Conservation (phyloP, 2,797 vertebrate species). For the Pteropus rufus region DNA sequence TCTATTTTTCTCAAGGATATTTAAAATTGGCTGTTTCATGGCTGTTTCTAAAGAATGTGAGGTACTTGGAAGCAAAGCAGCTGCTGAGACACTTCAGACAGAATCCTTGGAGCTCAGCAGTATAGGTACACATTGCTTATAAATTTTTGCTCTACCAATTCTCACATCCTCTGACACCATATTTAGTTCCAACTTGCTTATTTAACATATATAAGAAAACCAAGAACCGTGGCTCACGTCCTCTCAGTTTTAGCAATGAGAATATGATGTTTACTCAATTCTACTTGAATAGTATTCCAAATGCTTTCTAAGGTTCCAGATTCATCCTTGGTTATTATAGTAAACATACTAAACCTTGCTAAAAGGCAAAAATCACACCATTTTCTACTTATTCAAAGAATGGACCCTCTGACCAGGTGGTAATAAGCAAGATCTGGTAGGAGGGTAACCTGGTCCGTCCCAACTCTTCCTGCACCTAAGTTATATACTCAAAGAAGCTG, state of each 20-base stretch:
- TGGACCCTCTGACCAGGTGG: neutral
- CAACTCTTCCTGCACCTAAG: neutral
- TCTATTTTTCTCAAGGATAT: neutral
- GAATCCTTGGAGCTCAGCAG: neutral
- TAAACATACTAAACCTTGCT: neutral
- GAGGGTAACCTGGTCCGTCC: neutral
- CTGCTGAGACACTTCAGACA: neutral
- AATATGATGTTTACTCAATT: neutral
- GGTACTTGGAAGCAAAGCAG: neutral
- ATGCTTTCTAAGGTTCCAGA: conserved; percentile 10
- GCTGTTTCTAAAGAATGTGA: neutral
- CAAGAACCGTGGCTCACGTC: neutral
- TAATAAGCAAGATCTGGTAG: neutral
- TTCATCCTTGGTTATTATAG: neutral
- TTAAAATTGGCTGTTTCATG: conserved; percentile 19
- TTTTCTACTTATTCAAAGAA: conserved; percentile 31
- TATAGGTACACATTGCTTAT: neutral
- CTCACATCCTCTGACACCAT: neutral
- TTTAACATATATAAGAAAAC: conserved; percentile 44
- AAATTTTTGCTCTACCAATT: neutral
- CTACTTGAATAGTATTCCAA: conserved; percentile 32
- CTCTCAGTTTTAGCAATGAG: neutral
- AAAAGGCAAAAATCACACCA: conserved; percentile 7
- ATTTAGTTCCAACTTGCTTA: conserved; percentile 7
- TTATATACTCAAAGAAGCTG: neutral